phyloP scores from a whole-genome alignment of 1,140 invertebrate genomes.

The Drosophila virilis region DNA sequence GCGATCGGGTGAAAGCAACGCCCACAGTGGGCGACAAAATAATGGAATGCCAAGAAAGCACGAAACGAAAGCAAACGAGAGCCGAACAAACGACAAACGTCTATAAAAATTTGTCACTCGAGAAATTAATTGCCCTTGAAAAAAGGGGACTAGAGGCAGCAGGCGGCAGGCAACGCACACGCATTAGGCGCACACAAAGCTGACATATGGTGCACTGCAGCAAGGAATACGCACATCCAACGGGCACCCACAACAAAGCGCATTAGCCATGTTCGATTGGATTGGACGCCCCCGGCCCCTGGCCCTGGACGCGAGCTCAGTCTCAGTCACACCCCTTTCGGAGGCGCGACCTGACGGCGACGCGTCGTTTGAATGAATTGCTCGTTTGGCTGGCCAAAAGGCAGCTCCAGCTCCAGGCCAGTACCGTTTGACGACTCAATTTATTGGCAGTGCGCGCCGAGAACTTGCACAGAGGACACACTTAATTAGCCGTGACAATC shows the following conservation, averaged over 20 bases:
- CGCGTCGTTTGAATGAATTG: slow-evolving; percentile 58
- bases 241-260: slow-evolving; percentile 78
- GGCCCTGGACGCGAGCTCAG: slow-evolving; percentile 17
- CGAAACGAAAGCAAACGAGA: slow-evolving; percentile 22
- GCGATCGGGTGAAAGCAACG: slow-evolving; percentile 61
- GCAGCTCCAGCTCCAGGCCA: background rate
- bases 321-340: slow-evolving; percentile 73
- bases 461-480: slow-evolving; percentile 53
- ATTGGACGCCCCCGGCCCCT: slow-evolving; percentile 25
- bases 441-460: slow-evolving; percentile 65
- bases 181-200: slow-evolving; percentile 75
- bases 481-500: slow-evolving; percentile 85
- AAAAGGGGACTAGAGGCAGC: slow-evolving; percentile 37
- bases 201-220: slow-evolving; percentile 76
- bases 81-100: slow-evolving; percentile 50
- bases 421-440: slow-evolving; percentile 79
- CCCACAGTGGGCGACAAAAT: slow-evolving; percentile 56
- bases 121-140: slow-evolving; percentile 84
- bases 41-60: slow-evolving; percentile 44
- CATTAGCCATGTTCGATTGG: slow-evolving; percentile 75
- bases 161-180: background rate
- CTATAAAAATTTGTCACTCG: slow-evolving; percentile 84
- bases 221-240: slow-evolving; percentile 24
- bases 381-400: slow-evolving; percentile 39
- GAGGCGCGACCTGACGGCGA: slow-evolving; percentile 49